Base-by-base conservation (phyloP, 2,888 invertebrate species). In the Xylophagus ater region DNA sequence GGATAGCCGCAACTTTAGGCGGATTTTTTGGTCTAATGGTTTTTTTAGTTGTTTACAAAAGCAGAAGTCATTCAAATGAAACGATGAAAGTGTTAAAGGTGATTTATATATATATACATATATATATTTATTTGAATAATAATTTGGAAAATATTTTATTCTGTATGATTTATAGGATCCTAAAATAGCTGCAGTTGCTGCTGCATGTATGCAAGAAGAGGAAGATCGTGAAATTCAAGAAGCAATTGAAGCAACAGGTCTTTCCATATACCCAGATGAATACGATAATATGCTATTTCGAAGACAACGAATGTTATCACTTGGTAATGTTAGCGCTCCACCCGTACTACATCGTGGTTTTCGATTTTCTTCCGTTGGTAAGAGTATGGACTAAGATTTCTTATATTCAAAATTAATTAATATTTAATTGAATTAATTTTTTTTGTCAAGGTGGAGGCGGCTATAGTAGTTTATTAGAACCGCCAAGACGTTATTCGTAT, bases 11-110 rank as follows among this genome's bases (percentile, higher is more conserved):
- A 51, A 90, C 90, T 3, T 71, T 92, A 37, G 88, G 89, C 54
- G 87, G 87, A 53, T 88, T 90, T 67, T 90, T 90, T 67, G 81
- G 84, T 47, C 72, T 90, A 55, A 89, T 90, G 82, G 87, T 89
- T 33, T 79, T 90, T 60, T 73, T 90, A 58, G 83, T 92, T 53
- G 76, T 90, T 47, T 90, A 87, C 71, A 92, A 92, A 67, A 87
- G 86, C 65, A 81, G 82, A 52, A 80, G 80, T 58, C 79, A 80
- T 70, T 75, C 81, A 44, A 73, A 79, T 44, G 78, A 78, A 56
- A 80, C 80, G 35, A 60, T 81, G 45, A 77, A 78, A 51, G 64
- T 79, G 43, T 66, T 81, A 44, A 78, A 79, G 51, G 59, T 59
- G 44, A 40, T 24, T n/a, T 31, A 10, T 17, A 18, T 13, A 9